phyloP scores from a whole-genome alignment of 2,888 invertebrate species.

The Chaetoderma sp. region DNA sequence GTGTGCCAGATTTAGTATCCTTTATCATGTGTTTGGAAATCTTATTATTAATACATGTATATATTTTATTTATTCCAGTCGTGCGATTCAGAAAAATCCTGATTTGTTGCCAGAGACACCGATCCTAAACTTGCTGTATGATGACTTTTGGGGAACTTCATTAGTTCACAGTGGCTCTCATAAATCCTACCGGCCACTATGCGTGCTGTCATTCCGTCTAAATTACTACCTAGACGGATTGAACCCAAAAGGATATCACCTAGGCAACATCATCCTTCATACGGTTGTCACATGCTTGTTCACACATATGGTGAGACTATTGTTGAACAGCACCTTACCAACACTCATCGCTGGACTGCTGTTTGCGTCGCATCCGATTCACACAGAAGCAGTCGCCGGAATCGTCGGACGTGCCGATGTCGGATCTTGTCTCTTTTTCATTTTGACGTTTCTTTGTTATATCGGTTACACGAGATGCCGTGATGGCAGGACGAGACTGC shows the following conservation, averaged over 20 bases:
- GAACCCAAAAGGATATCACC: slow-evolving; percentile 80
- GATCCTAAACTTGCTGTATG: slow-evolving; percentile 83
- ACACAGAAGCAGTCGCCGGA: slow-evolving; percentile 94
- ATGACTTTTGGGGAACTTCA: slow-evolving; percentile 99
- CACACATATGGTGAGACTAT: slow-evolving; percentile 78
- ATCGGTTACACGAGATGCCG: slow-evolving; percentile 69
- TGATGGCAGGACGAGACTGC: slow-evolving; percentile 16
- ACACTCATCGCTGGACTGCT: slow-evolving; percentile 82
- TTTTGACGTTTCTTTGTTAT: slow-evolving; percentile 88
- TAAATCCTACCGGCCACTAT: slow-evolving; percentile 95
- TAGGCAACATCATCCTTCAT: slow-evolving; percentile 88
- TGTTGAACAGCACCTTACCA: slow-evolving; percentile 69
- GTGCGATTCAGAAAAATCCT: slow-evolving; percentile 94
- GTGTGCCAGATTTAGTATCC: no score
- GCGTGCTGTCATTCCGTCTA: slow-evolving; percentile 87
- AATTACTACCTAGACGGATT: slow-evolving; percentile 80
- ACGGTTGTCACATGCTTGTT: slow-evolving; percentile 86
- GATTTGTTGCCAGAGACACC: slow-evolving; percentile 86
- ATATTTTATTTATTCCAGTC: slow-evolving; percentile 75
- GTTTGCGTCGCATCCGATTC: slow-evolving; percentile 95
- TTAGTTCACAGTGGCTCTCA: slow-evolving; percentile 92
- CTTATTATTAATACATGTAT: neutral
- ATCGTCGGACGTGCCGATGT: slow-evolving; percentile 93
- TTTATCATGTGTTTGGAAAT: no score
- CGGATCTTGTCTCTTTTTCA: slow-evolving; percentile 89